A percentile compares a stretch with the other conserved stretches of the same genome.
These are phyloP conservation scores for Conger conger DNA, from an alignment of 2,113 vertebrate species.

Conservation along the genomic window DNA sequence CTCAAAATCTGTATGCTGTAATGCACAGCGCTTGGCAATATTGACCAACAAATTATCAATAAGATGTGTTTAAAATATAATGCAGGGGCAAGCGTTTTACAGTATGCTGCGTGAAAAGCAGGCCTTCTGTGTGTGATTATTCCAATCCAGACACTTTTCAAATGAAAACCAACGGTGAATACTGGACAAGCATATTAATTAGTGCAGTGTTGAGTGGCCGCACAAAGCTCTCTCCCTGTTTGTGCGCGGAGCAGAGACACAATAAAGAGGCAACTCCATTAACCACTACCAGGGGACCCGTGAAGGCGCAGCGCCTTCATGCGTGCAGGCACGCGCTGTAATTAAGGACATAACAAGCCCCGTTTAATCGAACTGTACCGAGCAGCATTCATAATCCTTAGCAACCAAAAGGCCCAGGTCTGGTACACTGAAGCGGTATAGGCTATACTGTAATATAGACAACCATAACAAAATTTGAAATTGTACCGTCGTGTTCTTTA, in stretches of 20 bases:
- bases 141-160: neutral
- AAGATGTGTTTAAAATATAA: neutral
- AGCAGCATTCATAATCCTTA: neutral
- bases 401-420: neutral
- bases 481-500: neutral
- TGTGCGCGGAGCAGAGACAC: neutral
- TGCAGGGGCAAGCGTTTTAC: neutral
- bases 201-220: slow-evolving; percentile 1
- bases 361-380: neutral
- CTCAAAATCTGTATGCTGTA: neutral
- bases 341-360: slow-evolving; percentile 18
- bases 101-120: neutral
- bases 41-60: neutral
- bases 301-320: slow-evolving; percentile 5
- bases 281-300: slow-evolving; percentile 13
- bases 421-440: neutral
- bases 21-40: neutral
- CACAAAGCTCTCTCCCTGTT: neutral
- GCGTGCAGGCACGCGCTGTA: slow-evolving; percentile 12
- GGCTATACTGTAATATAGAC: neutral
- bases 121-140: neutral
- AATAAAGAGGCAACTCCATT: slow-evolving; percentile 20
- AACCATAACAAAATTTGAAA: neutral
- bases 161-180: neutral
- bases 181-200: slow-evolving; percentile 23